phyloP scores from a whole-genome alignment of 2,797 vertebrate genomes.

The Mus minutoides region DNA sequence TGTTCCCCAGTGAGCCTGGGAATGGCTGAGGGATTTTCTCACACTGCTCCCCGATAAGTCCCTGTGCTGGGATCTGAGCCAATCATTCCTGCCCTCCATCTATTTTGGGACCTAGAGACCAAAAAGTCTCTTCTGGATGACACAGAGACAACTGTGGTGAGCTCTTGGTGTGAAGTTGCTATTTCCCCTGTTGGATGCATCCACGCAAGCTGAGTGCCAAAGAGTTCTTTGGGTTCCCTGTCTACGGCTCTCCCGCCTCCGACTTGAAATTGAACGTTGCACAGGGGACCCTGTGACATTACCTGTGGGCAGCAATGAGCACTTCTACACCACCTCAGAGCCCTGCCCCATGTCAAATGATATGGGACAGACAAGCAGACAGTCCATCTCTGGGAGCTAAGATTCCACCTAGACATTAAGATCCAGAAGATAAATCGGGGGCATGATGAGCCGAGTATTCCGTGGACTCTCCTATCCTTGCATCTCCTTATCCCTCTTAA shows the following conservation, averaged over 20 bases:
- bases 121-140: not conserved
- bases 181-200: not conserved
- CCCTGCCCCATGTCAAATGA: not conserved
- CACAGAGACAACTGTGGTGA: too few relatives aligned
- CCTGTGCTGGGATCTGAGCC: not conserved
- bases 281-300: not conserved
- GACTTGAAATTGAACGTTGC: not conserved
- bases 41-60: not conserved
- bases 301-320: not conserved
- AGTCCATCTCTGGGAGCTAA: not conserved
- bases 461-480: not conserved
- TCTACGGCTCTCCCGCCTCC: too few relatives aligned
- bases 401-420: not conserved
- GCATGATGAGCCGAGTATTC: rapidly evolving
- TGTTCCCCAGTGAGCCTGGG: not conserved
- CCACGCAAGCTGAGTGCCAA: not conserved
- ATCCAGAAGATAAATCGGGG: not conserved
- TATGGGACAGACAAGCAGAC: rapidly evolving
- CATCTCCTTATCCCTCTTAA: not conserved
- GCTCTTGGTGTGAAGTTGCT: not conserved
- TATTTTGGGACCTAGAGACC: not conserved
- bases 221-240: not conserved
- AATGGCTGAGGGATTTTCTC: not conserved
- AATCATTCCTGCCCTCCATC: rapidly evolving
- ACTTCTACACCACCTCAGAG: not conserved